Evolutionary conservation across 2,797 vertebrate species (phyloP), one percentile per base, ranked within the genome.

Genomic region (Tamandua tetradactyla): DNA sequence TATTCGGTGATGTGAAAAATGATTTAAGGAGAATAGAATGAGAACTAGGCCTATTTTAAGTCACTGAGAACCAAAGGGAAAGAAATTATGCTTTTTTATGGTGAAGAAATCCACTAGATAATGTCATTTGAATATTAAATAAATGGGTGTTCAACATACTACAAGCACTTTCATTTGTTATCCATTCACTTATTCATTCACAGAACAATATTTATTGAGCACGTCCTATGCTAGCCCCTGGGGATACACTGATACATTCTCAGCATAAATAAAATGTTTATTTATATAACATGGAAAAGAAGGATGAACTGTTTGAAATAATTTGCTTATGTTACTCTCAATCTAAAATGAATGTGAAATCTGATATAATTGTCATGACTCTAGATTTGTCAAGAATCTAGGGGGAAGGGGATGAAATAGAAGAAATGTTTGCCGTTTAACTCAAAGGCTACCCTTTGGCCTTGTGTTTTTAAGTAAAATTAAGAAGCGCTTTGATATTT

Each of bases 401-500:
- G 25, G 55, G 27, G 82, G 30, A 4, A 12, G 25, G 55, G 11
- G 3, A 32, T 1, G 30, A 20, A 61, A 20, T 17, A 59, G 64
- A 35, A 84, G 62, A 75, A 59, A 66, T 25, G 47, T 20, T 2
- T 3, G 13, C 22, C n/a, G 5, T 42, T 85, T 52, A 69, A 52
- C 44, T 25, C 13, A 14, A 57, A 66, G 64, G 44, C 47, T 64
- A 30, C 82, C 14, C 35, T 52, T 86, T 57, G 44, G 20, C 52
- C 25, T 90, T 94, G 52, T 64, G 13, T 64, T 94, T 75, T 42
- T 30, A 84, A 78, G 61, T 57, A 64, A 76, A 96, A 62, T 59
- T 66, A 69, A 95, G 82, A 87, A 87, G 62, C 71, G 20, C 44
- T 91, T 92, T 94, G 55, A 92, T 89, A 92, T 95, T 64, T 96